Base-by-base conservation (phyloP, 2,888 invertebrate species). In the Tryphoninae sp. region DNA sequence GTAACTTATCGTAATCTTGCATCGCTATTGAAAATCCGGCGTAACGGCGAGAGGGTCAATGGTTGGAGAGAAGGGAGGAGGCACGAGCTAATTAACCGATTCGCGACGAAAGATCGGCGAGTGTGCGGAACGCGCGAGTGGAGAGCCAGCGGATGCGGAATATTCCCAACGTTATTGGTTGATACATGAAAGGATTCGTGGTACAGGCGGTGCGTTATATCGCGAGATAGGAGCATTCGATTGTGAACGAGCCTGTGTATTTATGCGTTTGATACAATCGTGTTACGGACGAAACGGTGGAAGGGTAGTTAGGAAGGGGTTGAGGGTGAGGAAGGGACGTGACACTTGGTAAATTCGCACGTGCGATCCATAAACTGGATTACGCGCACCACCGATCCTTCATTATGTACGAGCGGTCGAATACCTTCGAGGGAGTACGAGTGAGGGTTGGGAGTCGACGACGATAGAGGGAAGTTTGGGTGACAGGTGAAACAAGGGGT, bases 401-500 rank as follows among this genome's bases (percentile, higher is more conserved):
- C 88, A 88, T 88, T 88, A 87, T 80, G 86, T 86, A 86, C 81
- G 85, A 88, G 84, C 85, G 87, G 83, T 81, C 87, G 88, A 89
- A 88, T 88, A 89, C 87, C 83, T 86, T 65, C 82, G 82, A 62
- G 78, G 80, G 78, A 72, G 75, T 55, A 59, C 49, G 33, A 40
- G 80, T 33, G 72, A 51, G 75, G 61, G 13, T 23, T 49, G 13
- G 19, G 45, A 45, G 65, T 58, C 45, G 23, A 42, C 42, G 61
- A 42, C 68, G 59, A 40, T 61, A 58, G 45, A 59, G 55, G 73
- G 9, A 16, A 45, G 26, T 42, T 65, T 55, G 16, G 65, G 42
- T 49, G 65, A 74, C 67, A 61, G 26, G 42, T 33, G 59, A 62
- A 51, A 49, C 45, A 22, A 49, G 64, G 58, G 45, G 42, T 51